These are phyloP conservation scores for Falco cherrug DNA, from an alignment of 2,797 vertebrate species.

Conservation along the genomic window DNA sequence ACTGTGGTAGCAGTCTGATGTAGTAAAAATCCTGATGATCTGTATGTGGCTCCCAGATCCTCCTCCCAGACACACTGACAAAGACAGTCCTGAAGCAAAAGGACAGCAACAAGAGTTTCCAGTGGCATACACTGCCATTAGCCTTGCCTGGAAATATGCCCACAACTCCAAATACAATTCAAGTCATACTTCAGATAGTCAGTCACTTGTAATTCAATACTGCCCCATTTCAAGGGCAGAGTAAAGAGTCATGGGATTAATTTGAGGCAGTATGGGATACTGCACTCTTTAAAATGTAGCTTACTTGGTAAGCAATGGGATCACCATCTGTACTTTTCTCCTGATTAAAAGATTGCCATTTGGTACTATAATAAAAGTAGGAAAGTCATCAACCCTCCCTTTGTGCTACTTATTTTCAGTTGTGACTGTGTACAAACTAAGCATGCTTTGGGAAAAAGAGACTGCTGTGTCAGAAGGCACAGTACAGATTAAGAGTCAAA, in stretches of 20 bases:
- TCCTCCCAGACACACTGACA: background rate
- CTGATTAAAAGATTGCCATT: background rate
- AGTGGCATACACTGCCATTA: background rate
- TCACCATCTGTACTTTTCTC: background rate
- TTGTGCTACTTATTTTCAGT: background rate
- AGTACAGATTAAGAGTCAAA: background rate
- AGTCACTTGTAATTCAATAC: background rate
- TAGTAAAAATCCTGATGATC: background rate
- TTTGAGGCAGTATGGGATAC: background rate
- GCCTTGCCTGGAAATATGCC: slow-evolving; percentile 8
- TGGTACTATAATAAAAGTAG: background rate
- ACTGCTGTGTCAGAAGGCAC: background rate
- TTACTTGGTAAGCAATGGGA: background rate
- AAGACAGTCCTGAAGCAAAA: background rate
- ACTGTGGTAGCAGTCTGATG: background rate
- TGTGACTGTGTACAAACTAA: background rate
- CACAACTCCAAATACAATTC: slow-evolving; percentile 38
- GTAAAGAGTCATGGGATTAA: background rate
- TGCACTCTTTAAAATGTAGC: background rate
- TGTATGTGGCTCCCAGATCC: background rate
- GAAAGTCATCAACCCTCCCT: background rate
- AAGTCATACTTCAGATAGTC: slow-evolving; percentile 40
- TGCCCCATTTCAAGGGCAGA: slow-evolving; percentile 43
- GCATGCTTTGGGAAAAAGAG: background rate
- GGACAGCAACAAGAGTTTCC: background rate